A percentile compares a stretch with the other conserved stretches of the same genome.
Evolutionary conservation across 2,888 invertebrate species (phyloP).

Genomic region (Julus scanicus): DNA sequence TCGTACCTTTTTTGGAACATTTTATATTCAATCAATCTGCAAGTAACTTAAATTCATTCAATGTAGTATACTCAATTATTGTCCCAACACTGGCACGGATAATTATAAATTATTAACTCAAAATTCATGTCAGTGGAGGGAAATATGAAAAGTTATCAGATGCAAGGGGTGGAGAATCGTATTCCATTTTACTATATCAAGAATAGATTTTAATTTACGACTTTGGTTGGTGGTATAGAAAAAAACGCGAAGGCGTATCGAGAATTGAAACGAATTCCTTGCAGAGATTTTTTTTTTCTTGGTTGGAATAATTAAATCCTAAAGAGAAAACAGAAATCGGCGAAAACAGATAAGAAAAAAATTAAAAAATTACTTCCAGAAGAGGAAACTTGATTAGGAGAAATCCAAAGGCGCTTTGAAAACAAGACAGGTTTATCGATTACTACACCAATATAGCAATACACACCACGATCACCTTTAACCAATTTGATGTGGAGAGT

Average conservation of each 20-base stretch:
- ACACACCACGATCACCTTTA: too few relatives aligned
- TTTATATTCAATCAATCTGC: too few relatives aligned
- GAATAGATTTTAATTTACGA: neutral
- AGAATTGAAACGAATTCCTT: neutral
- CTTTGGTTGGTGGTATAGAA: too few relatives aligned
- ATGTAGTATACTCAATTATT: too few relatives aligned
- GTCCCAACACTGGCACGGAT: too few relatives aligned
- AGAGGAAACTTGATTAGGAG: neutral
- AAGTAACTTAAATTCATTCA: too few relatives aligned
- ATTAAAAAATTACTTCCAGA: neutral
- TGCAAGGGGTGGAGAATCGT: neutral
- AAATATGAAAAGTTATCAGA: neutral
- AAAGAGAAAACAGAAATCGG: neutral
- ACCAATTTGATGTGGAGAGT: too few relatives aligned
- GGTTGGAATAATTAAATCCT: neutral
- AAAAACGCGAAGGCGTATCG: neutral
- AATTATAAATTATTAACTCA: too few relatives aligned
- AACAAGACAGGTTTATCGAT: too few relatives aligned
- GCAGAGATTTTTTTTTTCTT: neutral
- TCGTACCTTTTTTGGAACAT: too few relatives aligned
- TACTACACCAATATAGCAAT: too few relatives aligned
- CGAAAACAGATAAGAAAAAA: neutral
- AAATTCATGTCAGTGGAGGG: too few relatives aligned
- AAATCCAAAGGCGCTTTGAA: neutral
- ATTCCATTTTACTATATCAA: neutral